phyloP scores from a whole-genome alignment of 2,797 vertebrate genomes.

The Anguilla pacifica region DNA sequence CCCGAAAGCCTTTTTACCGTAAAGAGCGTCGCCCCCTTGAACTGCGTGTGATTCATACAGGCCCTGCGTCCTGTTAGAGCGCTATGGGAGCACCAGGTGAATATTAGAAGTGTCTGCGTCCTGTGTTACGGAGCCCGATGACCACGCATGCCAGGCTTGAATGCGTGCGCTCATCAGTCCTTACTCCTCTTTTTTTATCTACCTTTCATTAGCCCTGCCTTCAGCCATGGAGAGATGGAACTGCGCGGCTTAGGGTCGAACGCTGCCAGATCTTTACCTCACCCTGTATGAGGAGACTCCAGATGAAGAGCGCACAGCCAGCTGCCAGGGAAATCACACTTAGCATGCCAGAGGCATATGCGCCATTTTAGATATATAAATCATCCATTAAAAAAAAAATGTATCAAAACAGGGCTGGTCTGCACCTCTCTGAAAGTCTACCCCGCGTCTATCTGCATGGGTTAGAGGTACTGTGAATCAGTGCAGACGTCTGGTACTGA shows the following conservation, averaged over 20 bases:
- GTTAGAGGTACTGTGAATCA: neutral
- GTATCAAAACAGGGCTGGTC: neutral
- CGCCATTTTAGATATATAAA: neutral
- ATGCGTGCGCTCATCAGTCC: constrained; percentile 33
- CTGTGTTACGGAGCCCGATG: constrained; percentile 43
- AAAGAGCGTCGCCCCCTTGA: constrained; percentile 44
- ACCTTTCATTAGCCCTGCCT: constrained; percentile 34
- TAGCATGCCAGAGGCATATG: neutral
- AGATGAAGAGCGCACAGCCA: constrained; percentile 47
- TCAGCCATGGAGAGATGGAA: constrained; percentile 38
- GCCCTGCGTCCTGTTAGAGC: neutral
- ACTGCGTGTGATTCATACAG: constrained; percentile 19
- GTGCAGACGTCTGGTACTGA: neutral
- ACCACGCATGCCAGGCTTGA: constrained; percentile 41
- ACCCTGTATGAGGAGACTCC: constrained; percentile 34
- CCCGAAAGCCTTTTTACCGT: neutral
- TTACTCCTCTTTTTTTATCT: neutral
- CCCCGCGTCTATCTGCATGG: neutral
- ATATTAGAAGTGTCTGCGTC: constrained; percentile 40
- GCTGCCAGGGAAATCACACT: constrained; percentile 40
- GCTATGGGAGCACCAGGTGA: constrained; percentile 13
- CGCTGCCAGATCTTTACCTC: constrained; percentile 47
- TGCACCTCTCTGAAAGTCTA: neutral
- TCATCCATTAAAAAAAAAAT: neutral
- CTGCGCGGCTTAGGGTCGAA: constrained; percentile 8